Base-by-base conservation (phyloP, 2,113 vertebrate species). In the Menura novaehollandiae region DNA sequence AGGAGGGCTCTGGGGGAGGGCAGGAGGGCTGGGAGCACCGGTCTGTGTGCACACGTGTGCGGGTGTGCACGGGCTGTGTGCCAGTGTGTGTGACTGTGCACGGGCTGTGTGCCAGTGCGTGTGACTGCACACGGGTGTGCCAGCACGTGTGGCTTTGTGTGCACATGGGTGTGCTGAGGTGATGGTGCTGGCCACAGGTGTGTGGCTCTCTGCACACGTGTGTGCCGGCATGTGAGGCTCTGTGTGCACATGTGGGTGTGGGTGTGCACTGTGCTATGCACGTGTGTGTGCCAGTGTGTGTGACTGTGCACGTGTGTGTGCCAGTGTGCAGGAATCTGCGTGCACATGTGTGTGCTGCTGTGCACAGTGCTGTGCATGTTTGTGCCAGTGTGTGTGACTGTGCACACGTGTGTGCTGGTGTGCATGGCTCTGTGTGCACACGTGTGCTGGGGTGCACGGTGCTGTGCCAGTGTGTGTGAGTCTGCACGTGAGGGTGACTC, bases 281-380 rank as follows among this genome's bases (percentile, higher is more conserved):
- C 24, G 49, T 51, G 49, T 13, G 35, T 27, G 13, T 9, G 39
- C 39, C 44, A 17, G 44, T 18, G 17, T 17, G 44, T 44, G 39
- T 41, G 39, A 12, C 39, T 30, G 46, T 14, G 53, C 22, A 28
- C 21, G 6, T 4, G 2, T 11, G 56, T 33, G 51, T 39, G 46
- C 37, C 13, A 15, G 6, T 5, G 5, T 6, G 37, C 64, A 7
- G 4, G 6, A 41, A 4, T 1, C 11, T 22, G 26, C 5, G 47
- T 8, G 27, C 55, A 17, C 18, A 3, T 1, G 56, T 9, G 56
- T 35, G 14, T 35, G 33, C 56, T 59, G 56, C 12, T 11, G 44
- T 46, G 56, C 22, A 5, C 53, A 32, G 16, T 53, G 28, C 39
- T 41, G 3, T 10, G 52, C 53, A 53, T 11, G 35, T 27, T 6